Evolutionary conservation across 2,113 vertebrate genomes (phyloP).

Genomic region (Bothrops jararaca): DNA sequence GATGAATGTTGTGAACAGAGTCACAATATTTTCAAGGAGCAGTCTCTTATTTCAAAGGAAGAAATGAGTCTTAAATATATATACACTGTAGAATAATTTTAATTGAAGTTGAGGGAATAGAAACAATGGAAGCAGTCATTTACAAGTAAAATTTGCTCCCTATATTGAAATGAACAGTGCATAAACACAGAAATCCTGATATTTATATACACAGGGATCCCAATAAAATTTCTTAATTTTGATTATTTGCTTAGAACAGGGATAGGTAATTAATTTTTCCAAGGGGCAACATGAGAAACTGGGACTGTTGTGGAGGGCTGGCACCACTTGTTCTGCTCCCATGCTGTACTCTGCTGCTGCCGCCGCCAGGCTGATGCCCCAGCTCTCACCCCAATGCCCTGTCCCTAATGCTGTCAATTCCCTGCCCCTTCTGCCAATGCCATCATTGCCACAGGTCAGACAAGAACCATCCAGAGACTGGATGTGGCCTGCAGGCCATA

Average conservation of each 20-base stretch:
- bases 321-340: too few species aligned
- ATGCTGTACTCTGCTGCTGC: not conserved
- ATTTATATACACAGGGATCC: not conserved
- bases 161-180: not conserved
- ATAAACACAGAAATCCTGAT: not conserved
- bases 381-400: not conserved
- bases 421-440: not conserved
- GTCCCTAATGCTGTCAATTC: not conserved
- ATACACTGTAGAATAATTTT: not conserved
- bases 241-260: not conserved
- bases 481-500: not conserved
- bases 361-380: not conserved
- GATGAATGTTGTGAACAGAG: conserved; percentile 27
- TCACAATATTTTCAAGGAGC: conserved; percentile 39
- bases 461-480: not conserved
- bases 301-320: not conserved
- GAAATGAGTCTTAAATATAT: not conserved
- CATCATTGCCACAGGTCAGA: not conserved
- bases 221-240: not conserved
- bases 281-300: not conserved
- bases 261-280: not conserved
- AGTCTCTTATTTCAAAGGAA: conserved; percentile 57
- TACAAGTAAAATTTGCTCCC: not conserved
- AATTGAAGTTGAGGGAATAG: not conserved
- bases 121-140: not conserved